Evolutionary conservation across 2,888 invertebrate genomes (phyloP).

Genomic region (Bombylius discolor): DNA sequence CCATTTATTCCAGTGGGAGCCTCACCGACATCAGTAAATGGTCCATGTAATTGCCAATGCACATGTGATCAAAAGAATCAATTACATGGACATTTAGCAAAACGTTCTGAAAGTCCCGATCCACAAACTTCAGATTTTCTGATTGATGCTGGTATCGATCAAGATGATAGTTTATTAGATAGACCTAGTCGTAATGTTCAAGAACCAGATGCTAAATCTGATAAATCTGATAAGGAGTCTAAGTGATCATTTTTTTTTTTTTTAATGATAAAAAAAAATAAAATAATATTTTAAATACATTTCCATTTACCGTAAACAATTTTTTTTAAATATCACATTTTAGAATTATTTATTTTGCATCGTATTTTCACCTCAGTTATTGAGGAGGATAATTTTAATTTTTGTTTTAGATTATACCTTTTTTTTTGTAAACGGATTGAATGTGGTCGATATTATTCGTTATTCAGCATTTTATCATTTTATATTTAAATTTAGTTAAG

Average conservation of each 20-base stretch:
- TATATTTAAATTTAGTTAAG: too few relatives aligned
- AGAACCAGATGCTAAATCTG: not conserved
- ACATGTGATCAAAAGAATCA: not conserved
- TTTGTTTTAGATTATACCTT: too few relatives aligned
- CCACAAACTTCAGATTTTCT: not conserved
- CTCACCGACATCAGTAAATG: not conserved
- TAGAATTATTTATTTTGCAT: not conserved
- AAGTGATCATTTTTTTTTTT: not conserved
- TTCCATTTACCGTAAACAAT: too few relatives aligned
- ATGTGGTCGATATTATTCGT: too few relatives aligned
- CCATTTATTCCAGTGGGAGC: slow-evolving; percentile 4
- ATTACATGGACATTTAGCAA: not conserved
- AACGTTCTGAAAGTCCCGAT: slow-evolving; percentile 2
- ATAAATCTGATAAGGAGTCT: not conserved
- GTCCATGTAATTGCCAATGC: slow-evolving; percentile 5
- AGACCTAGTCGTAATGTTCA: not conserved
- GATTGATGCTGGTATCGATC: not conserved
- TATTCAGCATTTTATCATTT: too few relatives aligned
- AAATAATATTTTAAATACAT: too few relatives aligned
- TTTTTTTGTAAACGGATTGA: too few relatives aligned
- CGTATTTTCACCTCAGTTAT: too few relatives aligned
- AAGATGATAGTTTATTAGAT: not conserved
- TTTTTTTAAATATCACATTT: not conserved
- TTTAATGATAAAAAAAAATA: not conserved
- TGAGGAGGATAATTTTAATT: too few relatives aligned